Evolutionary conservation across 1,140 invertebrate species (phyloP), one percentile per base, ranked within the genome.

Genomic region (Aphelinus atriplicis): DNA sequence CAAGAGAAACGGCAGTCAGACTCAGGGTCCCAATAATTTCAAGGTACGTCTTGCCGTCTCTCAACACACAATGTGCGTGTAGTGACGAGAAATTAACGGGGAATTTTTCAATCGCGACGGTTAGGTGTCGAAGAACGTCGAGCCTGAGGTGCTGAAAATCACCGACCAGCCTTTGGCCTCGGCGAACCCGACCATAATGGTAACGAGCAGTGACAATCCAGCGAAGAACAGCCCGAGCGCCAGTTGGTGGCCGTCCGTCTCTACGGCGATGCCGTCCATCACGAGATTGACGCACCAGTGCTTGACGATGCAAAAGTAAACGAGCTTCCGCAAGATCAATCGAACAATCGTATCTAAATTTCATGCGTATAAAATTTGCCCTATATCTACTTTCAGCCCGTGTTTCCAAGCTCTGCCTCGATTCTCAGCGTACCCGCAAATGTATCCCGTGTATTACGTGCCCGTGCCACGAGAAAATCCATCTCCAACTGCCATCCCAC

Each of bases 401-500:
- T 76, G 48, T 60, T 50, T 48, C 3, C 61, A 78, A 26, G 65
- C 76, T 48, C 9, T 78, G 70, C 53, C 81, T 7, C 78, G 74
- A 69, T 80, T 80, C 26, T 73, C 86, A n/a, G 60, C 78, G 50
- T 85, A 57, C 50, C 78, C 79, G 80, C 88, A 88, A 10, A 87
- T 91, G 82, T 83, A 90, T 76, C 91, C 91, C 42, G 82, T 93
- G 43, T 92, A 91, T 79, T 92, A 92, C 73, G 87, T 93, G 62
- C 89, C 91, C 45, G 82, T 83, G 76, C 50, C 70, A 1, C 75
- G 48, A 47, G 76, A 67, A 45, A 76, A 80, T 26, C 64, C 76
- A 43, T n/a, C 63, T 2, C 63, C 75, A 60, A 50, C 48, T 60
- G 7, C 5, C 42, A 55, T 74, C 10, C 75, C 80, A 63, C 81